Base-by-base conservation (phyloP, 2,888 invertebrate genomes). In the Acanthoscelides obtectus region DNA sequence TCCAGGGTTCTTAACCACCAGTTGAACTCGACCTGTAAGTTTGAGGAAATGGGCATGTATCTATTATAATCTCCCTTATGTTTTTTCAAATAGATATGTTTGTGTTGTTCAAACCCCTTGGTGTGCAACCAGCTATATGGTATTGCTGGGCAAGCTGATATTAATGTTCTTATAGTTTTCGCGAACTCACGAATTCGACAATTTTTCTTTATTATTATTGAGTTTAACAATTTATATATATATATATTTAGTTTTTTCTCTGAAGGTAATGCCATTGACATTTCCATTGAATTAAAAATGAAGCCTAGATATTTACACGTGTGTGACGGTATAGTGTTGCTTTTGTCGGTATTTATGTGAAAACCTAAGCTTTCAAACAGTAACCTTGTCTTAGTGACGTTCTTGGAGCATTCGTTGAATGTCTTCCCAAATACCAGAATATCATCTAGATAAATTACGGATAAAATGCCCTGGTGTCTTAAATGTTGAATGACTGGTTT, bases 391-490 rank as follows among this genome's bases (percentile, higher is more conserved):
- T 25, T n/a, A 19, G 69, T 63, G 6, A 74, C 20, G 72, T 75
- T 74, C 66, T 69, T 70, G 66, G 22, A 20, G 64, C 73, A 76
- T 22, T 70, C 72, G 65, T 63, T 67, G 66, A 71, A 74, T 12
- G 73, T 71, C 22, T 68, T 71, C 3, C 72, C 77, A 8, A 78
- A 63, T 2, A 76, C 20, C 19, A 76, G 68, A 64, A 78, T 73
- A 70, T 78, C 79, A 71, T 79, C 79, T 22, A 79, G 70, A 71
- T 78, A 78, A 21, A 75, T 69, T 2, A 74, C 75, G 64, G 76
- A 77, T 6, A 73, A 67, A 22, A 75, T 71, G 22, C 76, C 77
- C 73, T 70, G 66, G 68, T 69, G 25, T 71, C 77, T 72, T n/a
- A 79, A 69, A 27, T 20, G 20, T n/a, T 67, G 65, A 4, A 79